These are phyloP conservation scores for Pedionomus torquatus DNA, from an alignment of 2,113 vertebrate genomes.

Conservation along the genomic window DNA sequence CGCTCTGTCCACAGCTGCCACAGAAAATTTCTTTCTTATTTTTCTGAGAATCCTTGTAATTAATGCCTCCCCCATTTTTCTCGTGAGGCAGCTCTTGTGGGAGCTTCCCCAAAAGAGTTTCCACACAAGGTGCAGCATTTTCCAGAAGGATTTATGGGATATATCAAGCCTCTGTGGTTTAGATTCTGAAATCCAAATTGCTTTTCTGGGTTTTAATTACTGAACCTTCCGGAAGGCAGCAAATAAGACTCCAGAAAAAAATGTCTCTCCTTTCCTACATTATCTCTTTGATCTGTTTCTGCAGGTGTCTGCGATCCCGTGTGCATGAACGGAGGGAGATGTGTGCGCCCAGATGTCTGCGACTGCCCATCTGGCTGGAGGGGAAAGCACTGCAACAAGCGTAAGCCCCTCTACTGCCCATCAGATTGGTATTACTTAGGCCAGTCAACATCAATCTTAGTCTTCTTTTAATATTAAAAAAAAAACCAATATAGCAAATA, in stretches of 20 bases:
- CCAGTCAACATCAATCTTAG: background rate
- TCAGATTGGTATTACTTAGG: background rate
- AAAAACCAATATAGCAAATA: background rate
- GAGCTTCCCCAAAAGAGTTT: background rate
- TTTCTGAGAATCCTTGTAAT: conserved; percentile 15
- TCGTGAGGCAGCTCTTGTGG: background rate
- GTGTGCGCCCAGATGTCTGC: conserved; percentile 75
- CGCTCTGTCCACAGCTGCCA: background rate
- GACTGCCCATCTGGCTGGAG: conserved; percentile 81
- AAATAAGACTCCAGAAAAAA: background rate
- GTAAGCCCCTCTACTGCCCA: conserved; percentile 52
- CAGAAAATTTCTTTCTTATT: conserved; percentile 7
- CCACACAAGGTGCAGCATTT: background rate
- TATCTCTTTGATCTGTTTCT: background rate
- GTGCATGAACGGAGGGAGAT: conserved; percentile 82
- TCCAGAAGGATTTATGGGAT: conserved; percentile 27
- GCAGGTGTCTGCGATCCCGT: conserved; percentile 82
- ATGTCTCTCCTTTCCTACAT: background rate
- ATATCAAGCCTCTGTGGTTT: background rate
- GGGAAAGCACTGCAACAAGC: conserved; percentile 73
- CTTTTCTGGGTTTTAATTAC: background rate
- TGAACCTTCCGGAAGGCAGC: background rate
- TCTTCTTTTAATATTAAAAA: conserved; percentile 30
- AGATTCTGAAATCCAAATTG: background rate
- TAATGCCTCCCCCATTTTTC: background rate